Evolutionary conservation across 2,113 vertebrate species (phyloP).

Genomic region (Aplodontia rufa): DNA sequence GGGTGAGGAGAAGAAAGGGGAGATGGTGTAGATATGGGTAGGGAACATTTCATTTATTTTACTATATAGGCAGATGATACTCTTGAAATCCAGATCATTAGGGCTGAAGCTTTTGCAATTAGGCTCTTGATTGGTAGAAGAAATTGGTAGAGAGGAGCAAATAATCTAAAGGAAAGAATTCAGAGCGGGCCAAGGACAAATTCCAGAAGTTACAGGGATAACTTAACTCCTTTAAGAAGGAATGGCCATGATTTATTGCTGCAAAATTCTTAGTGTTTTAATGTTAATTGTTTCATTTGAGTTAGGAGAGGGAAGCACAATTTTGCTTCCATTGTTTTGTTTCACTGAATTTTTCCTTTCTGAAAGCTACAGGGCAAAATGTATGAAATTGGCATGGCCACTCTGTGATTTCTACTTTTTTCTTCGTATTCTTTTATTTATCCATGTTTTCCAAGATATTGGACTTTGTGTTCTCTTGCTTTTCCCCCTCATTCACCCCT

Average conservation of each 20-base stretch:
- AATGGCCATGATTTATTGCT: not conserved
- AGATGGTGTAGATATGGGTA: not conserved
- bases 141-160: not conserved
- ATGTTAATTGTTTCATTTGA: constrained; percentile 7
- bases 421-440: constrained; percentile 43
- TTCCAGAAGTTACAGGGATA: not conserved
- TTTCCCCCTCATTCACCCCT: not conserved
- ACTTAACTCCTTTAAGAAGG: not conserved
- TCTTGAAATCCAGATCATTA: not conserved
- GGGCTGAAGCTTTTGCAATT: not conserved
- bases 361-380: constrained; percentile 11
- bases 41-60: not conserved
- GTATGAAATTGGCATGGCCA: not conserved
- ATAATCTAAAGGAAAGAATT: not conserved
- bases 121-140: not conserved
- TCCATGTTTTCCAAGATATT: constrained; percentile 30
- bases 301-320: not conserved
- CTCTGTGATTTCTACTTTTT: constrained; percentile 37
- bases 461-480: not conserved
- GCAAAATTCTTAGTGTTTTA: not conserved
- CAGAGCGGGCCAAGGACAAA: not conserved
- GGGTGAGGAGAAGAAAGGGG: not conserved
- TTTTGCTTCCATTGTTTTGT: constrained; percentile 8
- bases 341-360: constrained; percentile 38
- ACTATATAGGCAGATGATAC: not conserved